Evolutionary conservation across 2,888 invertebrate species (phyloP).

Genomic region (Hylaea fasciaria): DNA sequence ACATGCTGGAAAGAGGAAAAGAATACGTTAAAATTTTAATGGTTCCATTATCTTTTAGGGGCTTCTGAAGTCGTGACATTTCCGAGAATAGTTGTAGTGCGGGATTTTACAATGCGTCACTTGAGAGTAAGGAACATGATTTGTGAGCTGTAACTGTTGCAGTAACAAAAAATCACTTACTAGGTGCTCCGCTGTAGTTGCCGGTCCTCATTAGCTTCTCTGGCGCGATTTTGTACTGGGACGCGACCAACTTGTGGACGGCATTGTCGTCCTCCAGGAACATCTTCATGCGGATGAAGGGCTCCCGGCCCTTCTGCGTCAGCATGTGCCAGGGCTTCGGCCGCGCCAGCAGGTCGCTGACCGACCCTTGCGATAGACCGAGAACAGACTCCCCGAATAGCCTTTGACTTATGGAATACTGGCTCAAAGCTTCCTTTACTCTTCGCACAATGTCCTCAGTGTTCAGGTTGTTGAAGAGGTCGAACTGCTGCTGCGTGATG

Average conservation of each 20-base stretch:
- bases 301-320: conserved; percentile 98
- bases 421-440: conserved; percentile 97
- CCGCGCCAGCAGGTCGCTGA: conserved; percentile 97
- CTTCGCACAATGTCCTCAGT: conserved; percentile 99
- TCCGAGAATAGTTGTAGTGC: conserved; percentile 2
- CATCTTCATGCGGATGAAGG: conserved; percentile 99
- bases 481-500: conserved; percentile 99
- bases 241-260: conserved; percentile 97
- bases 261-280: conserved; percentile 98
- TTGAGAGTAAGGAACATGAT: too few relatives aligned
- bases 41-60: background rate
- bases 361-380: conserved; percentile 98
- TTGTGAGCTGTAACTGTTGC: background rate
- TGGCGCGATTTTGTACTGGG: conserved; percentile 98
- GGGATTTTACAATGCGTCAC: conserved; percentile 7
- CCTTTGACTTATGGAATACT: conserved; percentile 98
- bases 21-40: conserved; percentile 6
- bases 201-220: conserved; percentile 98
- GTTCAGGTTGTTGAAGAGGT: conserved; percentile 98
- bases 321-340: conserved; percentile 99
- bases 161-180: conserved; percentile 84
- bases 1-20: conserved; percentile 81
- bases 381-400: conserved; percentile 99
- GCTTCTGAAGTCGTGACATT: background rate
- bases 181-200: conserved; percentile 93